These are phyloP conservation scores for Perdita meconis DNA, from an alignment of 2,888 invertebrate species.

Conservation along the genomic window DNA sequence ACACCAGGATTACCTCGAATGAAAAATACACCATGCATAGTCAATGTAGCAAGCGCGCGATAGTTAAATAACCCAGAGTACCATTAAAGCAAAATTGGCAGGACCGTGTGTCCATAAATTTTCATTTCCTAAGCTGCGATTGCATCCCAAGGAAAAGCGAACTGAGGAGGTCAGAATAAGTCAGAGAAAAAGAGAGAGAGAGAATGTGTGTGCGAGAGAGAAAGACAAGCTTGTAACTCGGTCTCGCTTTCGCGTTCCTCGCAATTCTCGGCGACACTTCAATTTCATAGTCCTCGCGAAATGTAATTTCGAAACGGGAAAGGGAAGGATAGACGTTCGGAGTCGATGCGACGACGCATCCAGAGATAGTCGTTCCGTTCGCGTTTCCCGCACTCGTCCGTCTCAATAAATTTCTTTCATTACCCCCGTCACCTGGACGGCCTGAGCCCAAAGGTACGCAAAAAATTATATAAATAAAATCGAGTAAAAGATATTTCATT, in stretches of 20 bases:
- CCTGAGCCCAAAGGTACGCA: too few relatives aligned
- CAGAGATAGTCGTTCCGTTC: constrained; percentile 11
- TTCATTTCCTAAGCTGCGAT: neutral
- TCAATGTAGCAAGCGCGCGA: neutral
- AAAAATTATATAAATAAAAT: too few relatives aligned
- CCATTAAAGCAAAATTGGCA: neutral
- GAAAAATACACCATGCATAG: neutral
- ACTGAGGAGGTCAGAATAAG: neutral
- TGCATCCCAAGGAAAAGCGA: neutral
- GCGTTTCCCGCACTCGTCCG: constrained; percentile 24
- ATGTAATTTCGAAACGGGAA: neutral
- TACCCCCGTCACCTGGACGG: constrained; percentile 46
- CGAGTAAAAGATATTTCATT: too few relatives aligned
- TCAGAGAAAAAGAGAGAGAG: neutral
- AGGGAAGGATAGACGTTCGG: too few relatives aligned
- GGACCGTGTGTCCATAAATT: constrained; percentile 14
- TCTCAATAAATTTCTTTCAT: constrained; percentile 69
- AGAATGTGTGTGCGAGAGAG: too few relatives aligned
- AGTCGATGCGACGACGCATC: constrained; percentile 10
- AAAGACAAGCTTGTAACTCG: neutral
- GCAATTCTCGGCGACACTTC: neutral
- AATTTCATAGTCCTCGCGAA: neutral
- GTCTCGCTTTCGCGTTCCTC: neutral
- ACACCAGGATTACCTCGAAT: neutral
- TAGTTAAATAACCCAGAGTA: neutral